Evolutionary conservation across 2,888 invertebrate genomes (phyloP), one percentile per base, ranked within the genome.

Genomic region (Lithosia quadra): DNA sequence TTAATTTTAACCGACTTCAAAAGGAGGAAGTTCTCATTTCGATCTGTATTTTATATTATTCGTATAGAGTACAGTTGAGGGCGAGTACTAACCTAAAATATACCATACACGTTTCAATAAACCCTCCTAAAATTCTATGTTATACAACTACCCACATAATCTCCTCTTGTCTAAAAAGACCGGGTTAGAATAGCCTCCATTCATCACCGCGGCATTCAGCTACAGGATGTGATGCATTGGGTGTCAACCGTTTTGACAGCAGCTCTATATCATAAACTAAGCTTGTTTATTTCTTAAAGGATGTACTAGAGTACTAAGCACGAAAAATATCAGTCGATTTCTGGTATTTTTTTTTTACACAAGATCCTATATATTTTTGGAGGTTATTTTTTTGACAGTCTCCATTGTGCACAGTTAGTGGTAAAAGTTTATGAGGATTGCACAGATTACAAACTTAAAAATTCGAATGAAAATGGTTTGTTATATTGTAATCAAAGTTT

Each of bases 211-310:
- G 55, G 62, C 61, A 67, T 71, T 67, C 67, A 71, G 55, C 67
- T 64, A 60, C 49, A 53, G 63, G 53, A 39, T 63, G 63, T 69
- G 69, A 72, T 69, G 67, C 69, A 72, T 72, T 69, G 69, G 66
- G 69, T 67, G 72, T 66, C 72, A 67, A 67, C 64, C 61, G 56
- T 21, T 64, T 53, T 64, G 70, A 71, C 70, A 67, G 64, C 49
- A 10, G 13, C 64, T 67, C 39, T 71, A 67, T 64, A 64, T 71
- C 67, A 70, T 59, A 24, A 33, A 11, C 55, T 49, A 56, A 63
- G 63, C 70, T 67, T 67, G 59, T 67, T 63, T 68, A 64, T 60
- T 70, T 60, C 70, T 63, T 65, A 53, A 61, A 65, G 49, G 61
- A 56, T 43, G 49, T 64, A 28, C 8, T 68, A 43, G 10, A 49